phyloP scores from a whole-genome alignment of 2,113 vertebrate species.

The Datnioides undecimradiatus region DNA sequence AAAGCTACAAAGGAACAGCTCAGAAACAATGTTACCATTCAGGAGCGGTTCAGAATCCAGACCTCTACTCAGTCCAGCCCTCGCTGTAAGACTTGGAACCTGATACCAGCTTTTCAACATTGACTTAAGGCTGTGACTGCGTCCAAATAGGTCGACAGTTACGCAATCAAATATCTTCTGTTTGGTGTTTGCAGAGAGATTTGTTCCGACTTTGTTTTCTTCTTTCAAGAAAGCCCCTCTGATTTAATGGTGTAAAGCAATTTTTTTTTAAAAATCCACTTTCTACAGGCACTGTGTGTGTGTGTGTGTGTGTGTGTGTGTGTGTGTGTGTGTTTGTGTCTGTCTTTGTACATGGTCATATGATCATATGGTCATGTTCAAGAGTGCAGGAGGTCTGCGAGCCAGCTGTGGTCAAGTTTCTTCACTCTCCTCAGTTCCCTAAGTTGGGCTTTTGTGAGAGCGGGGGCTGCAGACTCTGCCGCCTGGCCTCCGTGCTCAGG shows the following conservation, averaged over 20 bases:
- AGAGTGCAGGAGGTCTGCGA: slow-evolving; percentile 63
- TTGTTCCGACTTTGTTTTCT: not conserved
- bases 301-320: not conserved
- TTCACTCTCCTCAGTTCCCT: slow-evolving; percentile 89
- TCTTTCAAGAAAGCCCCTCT: slow-evolving; percentile 1
- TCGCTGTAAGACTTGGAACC: not conserved
- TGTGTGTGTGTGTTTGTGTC: not conserved
- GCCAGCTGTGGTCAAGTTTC: slow-evolving; percentile 91
- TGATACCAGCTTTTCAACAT: not conserved
- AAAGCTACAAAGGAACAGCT: not conserved
- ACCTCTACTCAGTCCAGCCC: not conserved
- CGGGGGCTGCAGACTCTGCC: not conserved
- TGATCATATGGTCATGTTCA: slow-evolving; percentile 30
- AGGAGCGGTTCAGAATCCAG: not conserved
- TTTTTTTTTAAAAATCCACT: not conserved
- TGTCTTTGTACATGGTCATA: not conserved
- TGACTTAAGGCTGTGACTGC: not conserved
- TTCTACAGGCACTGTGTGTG: not conserved
- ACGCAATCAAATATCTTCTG: not conserved
- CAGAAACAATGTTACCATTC: not conserved
- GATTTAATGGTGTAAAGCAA: not conserved
- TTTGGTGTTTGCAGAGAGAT: not conserved
- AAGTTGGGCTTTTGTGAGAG: slow-evolving; percentile 86
- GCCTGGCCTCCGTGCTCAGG: slow-evolving; percentile 61
- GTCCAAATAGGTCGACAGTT: not conserved